These are phyloP conservation scores for Drosophila kuntzei DNA, from an alignment of 2,888 invertebrate species.

Conservation along the genomic window DNA sequence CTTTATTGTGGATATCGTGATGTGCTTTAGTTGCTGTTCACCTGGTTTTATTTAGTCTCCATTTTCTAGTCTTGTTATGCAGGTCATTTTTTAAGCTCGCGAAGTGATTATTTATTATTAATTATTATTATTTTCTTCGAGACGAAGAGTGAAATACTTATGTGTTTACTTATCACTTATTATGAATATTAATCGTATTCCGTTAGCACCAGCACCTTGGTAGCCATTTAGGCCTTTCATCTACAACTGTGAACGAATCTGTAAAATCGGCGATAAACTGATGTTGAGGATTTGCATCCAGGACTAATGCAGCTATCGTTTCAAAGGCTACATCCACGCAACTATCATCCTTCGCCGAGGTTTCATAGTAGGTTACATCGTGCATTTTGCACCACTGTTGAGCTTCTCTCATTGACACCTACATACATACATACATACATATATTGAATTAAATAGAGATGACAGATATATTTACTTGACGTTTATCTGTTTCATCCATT, in stretches of 20 bases:
- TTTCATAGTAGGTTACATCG: constrained; percentile 99
- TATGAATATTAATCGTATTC: not conserved
- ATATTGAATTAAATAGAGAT: not conserved
- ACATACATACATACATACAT: too few relatives aligned
- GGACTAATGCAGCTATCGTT: not conserved
- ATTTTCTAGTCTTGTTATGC: not conserved
- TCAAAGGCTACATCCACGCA: constrained; percentile 8
- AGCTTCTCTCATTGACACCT: constrained; percentile 86
- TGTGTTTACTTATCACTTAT: not conserved
- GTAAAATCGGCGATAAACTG: not conserved
- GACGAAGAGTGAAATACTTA: not conserved
- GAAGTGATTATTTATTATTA: not conserved
- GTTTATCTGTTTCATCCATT: constrained; percentile 98
- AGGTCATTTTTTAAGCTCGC: not conserved
- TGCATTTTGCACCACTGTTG: constrained; percentile 99
- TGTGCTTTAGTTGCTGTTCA: too few relatives aligned
- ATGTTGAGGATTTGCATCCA: not conserved
- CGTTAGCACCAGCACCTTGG: not conserved
- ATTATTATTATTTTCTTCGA: not conserved
- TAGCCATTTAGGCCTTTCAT: not conserved
- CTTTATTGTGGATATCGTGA: too few relatives aligned
- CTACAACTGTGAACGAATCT: not conserved
- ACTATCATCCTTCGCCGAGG: constrained; percentile 94
- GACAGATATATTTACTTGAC: constrained; percentile 87
- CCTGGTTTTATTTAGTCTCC: too few relatives aligned